A percentile compares a stretch with the other conserved stretches of the same genome.
phyloP scores from a whole-genome alignment of 2,888 invertebrate genomes.

The Limnephilus rhombicus region DNA sequence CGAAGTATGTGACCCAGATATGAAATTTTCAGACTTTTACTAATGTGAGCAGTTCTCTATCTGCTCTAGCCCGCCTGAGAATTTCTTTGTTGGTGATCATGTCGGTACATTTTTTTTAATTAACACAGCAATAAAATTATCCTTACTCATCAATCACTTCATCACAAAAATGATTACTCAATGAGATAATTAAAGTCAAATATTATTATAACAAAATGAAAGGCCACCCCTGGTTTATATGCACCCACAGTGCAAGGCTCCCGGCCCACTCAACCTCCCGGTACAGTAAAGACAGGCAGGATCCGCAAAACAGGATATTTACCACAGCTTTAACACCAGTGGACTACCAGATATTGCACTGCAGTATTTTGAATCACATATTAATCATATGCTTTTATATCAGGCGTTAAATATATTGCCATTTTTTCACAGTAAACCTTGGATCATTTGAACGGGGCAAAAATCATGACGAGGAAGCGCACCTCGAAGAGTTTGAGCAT shows the following conservation, averaged over 20 bases:
- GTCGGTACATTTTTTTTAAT: too few relatives aligned
- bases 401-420: not conserved
- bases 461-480: not conserved
- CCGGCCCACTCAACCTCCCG: not conserved
- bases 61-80: too few relatives aligned
- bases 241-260: slow-evolving; percentile 19
- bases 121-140: not conserved
- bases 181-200: not conserved
- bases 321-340: not conserved
- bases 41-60: too few relatives aligned
- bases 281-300: not conserved
- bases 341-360: not conserved
- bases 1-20: too few relatives aligned
- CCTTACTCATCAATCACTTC: not conserved
- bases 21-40: too few relatives aligned
- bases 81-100: too few relatives aligned
- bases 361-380: not conserved
- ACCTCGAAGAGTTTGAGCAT: not conserved
- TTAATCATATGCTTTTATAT: not conserved
- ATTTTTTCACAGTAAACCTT: not conserved
- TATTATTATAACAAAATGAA: not conserved
- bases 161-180: not conserved
- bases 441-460: not conserved
- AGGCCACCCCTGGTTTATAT: not conserved
- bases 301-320: not conserved